Conservation (phyloP, 2,888 invertebrate species). For the Mythimna vitellina region DNA sequence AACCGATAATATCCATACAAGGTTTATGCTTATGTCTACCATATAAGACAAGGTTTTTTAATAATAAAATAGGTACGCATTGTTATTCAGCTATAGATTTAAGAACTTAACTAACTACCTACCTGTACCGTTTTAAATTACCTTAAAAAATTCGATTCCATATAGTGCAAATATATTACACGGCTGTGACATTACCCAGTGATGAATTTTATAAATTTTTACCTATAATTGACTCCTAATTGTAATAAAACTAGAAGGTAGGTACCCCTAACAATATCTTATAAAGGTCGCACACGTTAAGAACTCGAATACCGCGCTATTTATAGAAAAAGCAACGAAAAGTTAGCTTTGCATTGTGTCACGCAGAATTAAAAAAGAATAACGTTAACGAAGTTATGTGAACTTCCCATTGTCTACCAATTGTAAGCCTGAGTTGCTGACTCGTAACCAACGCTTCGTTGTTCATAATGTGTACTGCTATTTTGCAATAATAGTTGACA, state of each 20-base stretch:
- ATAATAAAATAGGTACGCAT: neutral
- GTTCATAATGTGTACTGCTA: neutral
- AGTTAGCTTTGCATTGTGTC: neutral
- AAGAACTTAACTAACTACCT: conserved; percentile 7
- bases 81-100: conserved; percentile 17
- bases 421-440: neutral
- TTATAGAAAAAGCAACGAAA: neutral
- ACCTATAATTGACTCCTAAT: conserved; percentile 41
- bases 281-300: neutral
- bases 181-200: conserved; percentile 82
- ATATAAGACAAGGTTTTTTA: conserved; percentile 3
- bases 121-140: conserved; percentile 24
- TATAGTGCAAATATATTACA: conserved; percentile 75
- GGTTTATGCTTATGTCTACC: conserved; percentile 13
- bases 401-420: neutral
- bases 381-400: too few species aligned
- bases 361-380: too few species aligned
- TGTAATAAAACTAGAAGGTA: conserved; percentile 32
- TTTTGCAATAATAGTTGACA: neutral
- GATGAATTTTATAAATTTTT: conserved; percentile 75
- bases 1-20: neutral
- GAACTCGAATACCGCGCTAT: neutral
- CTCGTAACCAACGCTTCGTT: neutral
- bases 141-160: conserved; percentile 27
- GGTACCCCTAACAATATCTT: neutral